These are phyloP conservation scores for Drosophila obscura DNA, from an alignment of 1,140 invertebrate species.

Conservation along the genomic window DNA sequence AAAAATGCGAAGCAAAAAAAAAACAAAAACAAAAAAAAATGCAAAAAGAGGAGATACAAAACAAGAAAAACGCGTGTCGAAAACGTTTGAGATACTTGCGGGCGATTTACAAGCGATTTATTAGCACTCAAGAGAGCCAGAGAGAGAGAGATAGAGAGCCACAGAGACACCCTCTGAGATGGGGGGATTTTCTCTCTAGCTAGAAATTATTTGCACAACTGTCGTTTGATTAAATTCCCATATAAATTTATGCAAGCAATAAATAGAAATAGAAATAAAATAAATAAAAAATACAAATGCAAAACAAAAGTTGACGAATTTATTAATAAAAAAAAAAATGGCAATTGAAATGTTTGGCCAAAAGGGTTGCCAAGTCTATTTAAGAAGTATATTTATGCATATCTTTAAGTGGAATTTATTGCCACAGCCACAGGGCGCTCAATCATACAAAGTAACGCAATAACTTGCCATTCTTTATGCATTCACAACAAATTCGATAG, in stretches of 20 bases:
- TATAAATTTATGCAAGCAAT: constrained; percentile 50
- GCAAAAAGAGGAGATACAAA: constrained; percentile 11
- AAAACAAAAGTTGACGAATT: constrained; percentile 26
- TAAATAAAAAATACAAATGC: constrained; percentile 36
- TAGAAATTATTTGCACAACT: constrained; percentile 68
- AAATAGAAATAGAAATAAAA: constrained; percentile 13
- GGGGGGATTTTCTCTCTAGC: constrained; percentile 25
- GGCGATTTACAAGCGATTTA: constrained; percentile 72
- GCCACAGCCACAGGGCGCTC: constrained; percentile 45
- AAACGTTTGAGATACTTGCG: constrained; percentile 60
- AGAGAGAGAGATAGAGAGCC: constrained; percentile 11
- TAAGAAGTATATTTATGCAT: constrained; percentile 24
- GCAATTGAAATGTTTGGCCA: constrained; percentile 58
- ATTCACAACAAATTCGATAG: constrained; percentile 29
- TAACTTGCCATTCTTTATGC: constrained; percentile 33
- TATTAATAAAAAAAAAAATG: constrained; percentile 54
- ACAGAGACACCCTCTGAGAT: constrained; percentile 11
- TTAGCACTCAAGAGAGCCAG: constrained; percentile 39
- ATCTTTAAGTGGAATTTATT: constrained; percentile 45
- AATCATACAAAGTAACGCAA: constrained; percentile 36
- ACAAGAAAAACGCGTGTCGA: constrained; percentile 62
- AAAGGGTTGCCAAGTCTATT: constrained; percentile 31
- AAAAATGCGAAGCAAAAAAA: constrained; percentile 57
- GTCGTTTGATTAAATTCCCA: constrained; percentile 26
- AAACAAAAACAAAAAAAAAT: constrained; percentile 23